Evolutionary conservation across 2,888 invertebrate species (phyloP), one percentile per base, ranked within the genome.

Genomic region (Subacronicta megacephala): DNA sequence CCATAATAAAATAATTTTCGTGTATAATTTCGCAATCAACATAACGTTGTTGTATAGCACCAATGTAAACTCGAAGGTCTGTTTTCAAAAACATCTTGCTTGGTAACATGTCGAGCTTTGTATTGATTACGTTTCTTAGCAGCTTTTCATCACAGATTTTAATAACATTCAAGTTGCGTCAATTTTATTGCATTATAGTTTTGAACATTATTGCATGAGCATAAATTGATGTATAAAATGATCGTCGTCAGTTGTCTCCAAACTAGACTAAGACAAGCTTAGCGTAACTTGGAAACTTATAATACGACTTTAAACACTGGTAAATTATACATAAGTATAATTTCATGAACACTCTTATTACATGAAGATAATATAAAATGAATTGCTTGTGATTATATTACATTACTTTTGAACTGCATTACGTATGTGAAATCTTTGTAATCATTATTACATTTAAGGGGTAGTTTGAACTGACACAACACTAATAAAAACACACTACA

Each of bases 201-300:
- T 46, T 38, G 2, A 37, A 46, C n/a, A 31, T 63, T 44, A 68
- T 38, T 52, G 29, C 47, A 52, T 69, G 31, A 13, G 0, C 1
- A 37, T 41, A 4, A 40, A 53, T 46, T 42, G 20, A 51, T 49
- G 50, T 37, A 70, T 59, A 3, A 23, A 26, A 26, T 26, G 9
- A 26, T 10, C 64, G 72, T 68, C 72, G 72, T 49, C 51, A 61
- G 43, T 33, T 56, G 62, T 81, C 81, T 84, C 84, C 80, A 66
- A 58, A 67, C 77, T 76, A 81, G 61, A 80, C 79, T 88, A 88
- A 87, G 87, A 47, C 77, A 42, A 31, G 67, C 87, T 83, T 88
- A 88, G 88, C 65, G 65, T 78, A 82, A 78, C 66, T 65, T 63
- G 82, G 86, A 87, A 82, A 82, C 68, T 49, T 33, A 38, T 40